A percentile compares a stretch with the other conserved stretches of the same genome.
Evolutionary conservation across 2,113 vertebrate species (phyloP).

Genomic region (Phoenicopterus ruber): DNA sequence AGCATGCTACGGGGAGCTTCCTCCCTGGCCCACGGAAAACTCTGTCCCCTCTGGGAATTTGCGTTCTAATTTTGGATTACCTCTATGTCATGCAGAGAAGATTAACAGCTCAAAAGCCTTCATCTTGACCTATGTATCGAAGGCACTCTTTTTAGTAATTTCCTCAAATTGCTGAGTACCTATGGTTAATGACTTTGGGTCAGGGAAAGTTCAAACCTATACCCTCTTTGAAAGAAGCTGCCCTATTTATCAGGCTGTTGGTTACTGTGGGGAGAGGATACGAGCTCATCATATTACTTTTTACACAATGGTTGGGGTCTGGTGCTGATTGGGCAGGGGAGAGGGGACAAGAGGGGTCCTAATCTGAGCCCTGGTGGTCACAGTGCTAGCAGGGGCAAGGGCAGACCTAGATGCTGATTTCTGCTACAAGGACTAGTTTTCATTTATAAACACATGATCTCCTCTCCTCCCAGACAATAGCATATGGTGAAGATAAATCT

Average conservation of each 20-base stretch:
- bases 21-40: neutral
- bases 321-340: neutral
- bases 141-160: neutral
- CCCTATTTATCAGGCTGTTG: neutral
- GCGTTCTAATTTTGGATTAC: neutral
- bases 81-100: neutral
- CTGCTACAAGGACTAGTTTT: neutral
- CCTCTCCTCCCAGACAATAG: neutral
- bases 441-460: neutral
- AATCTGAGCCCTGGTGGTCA: neutral
- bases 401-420: neutral
- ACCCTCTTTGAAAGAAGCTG: neutral
- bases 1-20: neutral
- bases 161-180: neutral
- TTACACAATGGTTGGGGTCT: neutral
- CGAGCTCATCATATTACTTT: neutral
- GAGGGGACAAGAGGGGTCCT: neutral
- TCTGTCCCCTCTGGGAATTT: neutral
- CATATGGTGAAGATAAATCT: neutral
- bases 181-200: neutral
- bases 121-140: neutral
- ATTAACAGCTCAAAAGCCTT: conserved; percentile 7
- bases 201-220: neutral
- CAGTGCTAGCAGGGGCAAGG: rapidly evolving
- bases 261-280: neutral